Base-by-base conservation (phyloP, 2,888 invertebrate species). In the Microdon myrmicae region DNA sequence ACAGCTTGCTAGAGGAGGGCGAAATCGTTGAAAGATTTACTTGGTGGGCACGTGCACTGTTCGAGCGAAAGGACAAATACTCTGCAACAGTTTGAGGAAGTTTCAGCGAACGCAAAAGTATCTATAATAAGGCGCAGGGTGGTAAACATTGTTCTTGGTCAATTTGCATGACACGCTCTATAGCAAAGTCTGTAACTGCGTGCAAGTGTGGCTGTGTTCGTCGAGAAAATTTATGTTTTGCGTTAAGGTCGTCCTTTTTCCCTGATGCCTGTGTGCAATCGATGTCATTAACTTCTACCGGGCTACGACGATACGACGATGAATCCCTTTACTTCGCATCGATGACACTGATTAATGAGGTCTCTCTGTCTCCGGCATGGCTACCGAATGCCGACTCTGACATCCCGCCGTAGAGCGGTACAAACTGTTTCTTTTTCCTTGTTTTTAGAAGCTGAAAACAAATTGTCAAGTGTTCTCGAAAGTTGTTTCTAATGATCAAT, bases 401-500 rank as follows among this genome's bases (percentile, higher is more conserved):
- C n/a, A n/a, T n/a, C n/a, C n/a, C n/a, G n/a, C n/a, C 61, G 56
- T 55, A 25, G 39, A 55, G 55, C 49, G n/a, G n/a, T n/a, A n/a
- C n/a, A 49, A 51, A 56, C 29, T n/a, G 61, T 31, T 49, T 55
- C 35, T 54, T 43, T n/a, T n/a, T n/a, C n/a, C 41, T 58, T 64
- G 64, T 56, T 64, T 51, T n/a, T 49, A 23, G 22, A 58, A 64
- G 28, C 47, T 35, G 49, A 47, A 64, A 58, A 64, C 64, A 64
- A 64, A 64, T 64, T 64, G 64, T 64, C 64, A 64, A 64, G 64
- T 64, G 64, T 56, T 64, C 51, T 56, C 56, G 35, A 51, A 56
- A 64, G 56, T 64, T 64, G 64, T 47, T 53, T 58, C 58, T 64
- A 64, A 64, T 64, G 64, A 64, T 64, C 64, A 64, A 55, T 55